phyloP scores from a whole-genome alignment of 2,797 vertebrate genomes.

The Pangasius mekongensis region DNA sequence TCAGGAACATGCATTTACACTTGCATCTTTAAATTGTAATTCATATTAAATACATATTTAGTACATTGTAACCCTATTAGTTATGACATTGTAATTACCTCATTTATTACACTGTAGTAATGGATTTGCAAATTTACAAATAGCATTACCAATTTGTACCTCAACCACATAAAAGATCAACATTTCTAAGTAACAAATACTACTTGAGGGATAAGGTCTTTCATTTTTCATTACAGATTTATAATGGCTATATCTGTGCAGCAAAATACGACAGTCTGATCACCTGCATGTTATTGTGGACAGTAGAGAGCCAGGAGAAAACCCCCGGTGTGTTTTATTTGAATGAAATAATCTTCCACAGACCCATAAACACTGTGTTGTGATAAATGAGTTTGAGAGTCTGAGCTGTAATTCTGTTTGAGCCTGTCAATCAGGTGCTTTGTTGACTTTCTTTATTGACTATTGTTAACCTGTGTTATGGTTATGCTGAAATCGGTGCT shows the following conservation, averaged over 20 bases:
- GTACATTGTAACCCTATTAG: neutral
- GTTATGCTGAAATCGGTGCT: no score
- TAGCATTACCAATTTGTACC: neutral
- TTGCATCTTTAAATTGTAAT: neutral
- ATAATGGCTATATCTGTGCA: neutral
- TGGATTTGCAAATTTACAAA: neutral
- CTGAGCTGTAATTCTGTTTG: neutral
- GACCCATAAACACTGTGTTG: neutral
- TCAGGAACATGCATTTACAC: neutral
- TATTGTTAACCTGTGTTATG: no score
- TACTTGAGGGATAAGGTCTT: neutral
- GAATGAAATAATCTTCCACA: slow-evolving; percentile 9
- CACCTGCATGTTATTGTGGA: neutral
- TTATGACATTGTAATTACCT: neutral
- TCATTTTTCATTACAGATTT: neutral
- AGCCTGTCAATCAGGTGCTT: neutral
- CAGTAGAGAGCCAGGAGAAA: neutral
- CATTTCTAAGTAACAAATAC: neutral
- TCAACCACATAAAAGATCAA: neutral
- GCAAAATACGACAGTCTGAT: neutral
- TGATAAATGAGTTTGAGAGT: neutral
- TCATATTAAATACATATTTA: neutral
- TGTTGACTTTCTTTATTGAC: neutral
- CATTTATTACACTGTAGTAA: neutral
- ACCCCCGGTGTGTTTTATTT: neutral